phyloP scores from a whole-genome alignment of 2,888 invertebrate genomes.

The Drosophila ezoana region DNA sequence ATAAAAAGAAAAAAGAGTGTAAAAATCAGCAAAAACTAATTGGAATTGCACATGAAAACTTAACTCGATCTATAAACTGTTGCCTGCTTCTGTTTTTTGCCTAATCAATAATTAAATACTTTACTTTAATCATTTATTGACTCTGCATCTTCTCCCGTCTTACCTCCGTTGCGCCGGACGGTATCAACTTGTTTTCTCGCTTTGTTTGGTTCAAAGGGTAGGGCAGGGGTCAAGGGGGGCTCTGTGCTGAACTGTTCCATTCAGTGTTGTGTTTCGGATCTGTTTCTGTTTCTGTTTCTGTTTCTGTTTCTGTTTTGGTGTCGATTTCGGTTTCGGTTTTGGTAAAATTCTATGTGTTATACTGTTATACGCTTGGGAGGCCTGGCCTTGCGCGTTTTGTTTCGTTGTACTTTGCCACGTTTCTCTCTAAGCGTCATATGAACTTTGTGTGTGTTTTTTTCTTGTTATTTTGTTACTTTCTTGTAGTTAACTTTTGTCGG shows the following conservation, averaged over 20 bases:
- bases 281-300: not conserved
- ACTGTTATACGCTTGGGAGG: slow-evolving; percentile 1
- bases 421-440: slow-evolving; percentile 44
- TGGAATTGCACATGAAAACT: not conserved
- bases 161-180: slow-evolving; percentile 57
- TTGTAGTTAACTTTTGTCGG: slow-evolving; percentile 53
- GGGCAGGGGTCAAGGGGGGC: not conserved
- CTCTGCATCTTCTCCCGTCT: slow-evolving; percentile 12
- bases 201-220: not conserved
- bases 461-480: not conserved
- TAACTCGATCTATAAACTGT: too few species aligned
- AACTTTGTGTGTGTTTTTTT: not conserved
- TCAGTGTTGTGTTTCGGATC: not conserved
- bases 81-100: not conserved
- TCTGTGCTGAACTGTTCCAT: not conserved
- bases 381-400: slow-evolving; percentile 15
- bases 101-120: slow-evolving; percentile 13
- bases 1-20: slow-evolving; percentile 9
- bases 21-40: slow-evolving; percentile 5
- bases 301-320: too few species aligned
- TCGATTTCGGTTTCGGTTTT: not conserved
- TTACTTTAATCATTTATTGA: slow-evolving; percentile 11
- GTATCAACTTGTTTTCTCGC: slow-evolving; percentile 42
- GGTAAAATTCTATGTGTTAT: not conserved
- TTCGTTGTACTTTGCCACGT: slow-evolving; percentile 60